Evolutionary conservation across 2,888 invertebrate species (phyloP), one percentile per base, ranked within the genome.

Genomic region (Euphydryas editha): DNA sequence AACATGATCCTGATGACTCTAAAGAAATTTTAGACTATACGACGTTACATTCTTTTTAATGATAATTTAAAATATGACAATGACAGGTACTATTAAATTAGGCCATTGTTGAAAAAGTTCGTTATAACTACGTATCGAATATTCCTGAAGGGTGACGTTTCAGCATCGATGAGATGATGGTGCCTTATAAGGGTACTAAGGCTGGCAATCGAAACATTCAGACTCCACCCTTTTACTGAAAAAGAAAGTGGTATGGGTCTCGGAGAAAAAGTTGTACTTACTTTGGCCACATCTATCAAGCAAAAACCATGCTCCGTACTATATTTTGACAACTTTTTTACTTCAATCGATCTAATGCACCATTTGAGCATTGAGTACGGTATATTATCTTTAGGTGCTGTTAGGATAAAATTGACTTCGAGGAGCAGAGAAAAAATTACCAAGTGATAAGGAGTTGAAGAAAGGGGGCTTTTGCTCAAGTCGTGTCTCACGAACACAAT

Each of bases 381-480:
- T 42, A 71, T 69, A 58, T 68, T 71, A 49, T 63, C 67, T 24
- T 62, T 69, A 55, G 70, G 68, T n/a, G 69, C 69, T 39, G 63
- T 71, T 13, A 65, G 73, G 57, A 13, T 37, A n/a, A 65, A 71
- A 71, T 58, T 54, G 71, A 66, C 55, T 71, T 20, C 58, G 60
- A 18, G 69, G 72, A n/a, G 65, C 67, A 49, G 57, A 65, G 60
- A 44, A 67, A 58, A 66, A 62, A 44, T 63, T 70, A 18, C 18
- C 54, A 59, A 46, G 59, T 39, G 67, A 70, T 59, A 71, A 73
- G 62, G 44, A 30, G 17, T 49, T 70, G 4, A 70, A 69, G 66
- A 71, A 56, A 69, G 62, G 57, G 66, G 64, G 64, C 46, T 39
- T 39, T 39, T 39, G 39, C 39, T 13, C 39, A 39, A 39, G 39